Conservation (phyloP, 2,888 invertebrate genomes). For the Eucriotettix oculatus region DNA sequence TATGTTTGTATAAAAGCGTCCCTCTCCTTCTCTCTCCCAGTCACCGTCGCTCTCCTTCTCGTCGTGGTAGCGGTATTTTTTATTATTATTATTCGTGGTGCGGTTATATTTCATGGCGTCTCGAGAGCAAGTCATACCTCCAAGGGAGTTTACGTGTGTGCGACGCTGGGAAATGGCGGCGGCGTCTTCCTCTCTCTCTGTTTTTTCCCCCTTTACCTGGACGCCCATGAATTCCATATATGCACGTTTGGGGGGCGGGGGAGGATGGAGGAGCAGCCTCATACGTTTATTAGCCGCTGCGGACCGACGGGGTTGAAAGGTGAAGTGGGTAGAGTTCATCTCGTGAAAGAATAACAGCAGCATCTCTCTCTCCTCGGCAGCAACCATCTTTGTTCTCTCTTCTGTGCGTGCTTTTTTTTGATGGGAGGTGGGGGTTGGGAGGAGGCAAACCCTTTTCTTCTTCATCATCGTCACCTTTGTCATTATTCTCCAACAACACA, state of each 20-base stretch:
- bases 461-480: no score
- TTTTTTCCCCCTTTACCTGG: neutral
- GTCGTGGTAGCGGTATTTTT: no score
- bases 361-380: no score
- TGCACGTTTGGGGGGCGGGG: no score
- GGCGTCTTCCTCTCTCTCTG: neutral
- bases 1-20: conserved; percentile 3
- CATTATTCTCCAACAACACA: no score
- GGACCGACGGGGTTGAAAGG: neutral
- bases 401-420: no score
- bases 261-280: neutral
- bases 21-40: neutral
- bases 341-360: neutral
- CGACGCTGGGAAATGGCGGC: neutral
- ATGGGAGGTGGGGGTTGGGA: no score
- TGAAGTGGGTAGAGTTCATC: neutral
- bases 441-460: no score
- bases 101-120: neutral
- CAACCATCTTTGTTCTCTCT: no score
- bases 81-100: neutral
- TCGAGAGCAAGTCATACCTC: neutral
- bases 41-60: no score
- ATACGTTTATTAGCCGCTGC: neutral
- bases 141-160: neutral
- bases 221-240: neutral